Evolutionary conservation across 2,888 invertebrate genomes (phyloP), one percentile per base, ranked within the genome.

Genomic region (Eupithecia vulgata): DNA sequence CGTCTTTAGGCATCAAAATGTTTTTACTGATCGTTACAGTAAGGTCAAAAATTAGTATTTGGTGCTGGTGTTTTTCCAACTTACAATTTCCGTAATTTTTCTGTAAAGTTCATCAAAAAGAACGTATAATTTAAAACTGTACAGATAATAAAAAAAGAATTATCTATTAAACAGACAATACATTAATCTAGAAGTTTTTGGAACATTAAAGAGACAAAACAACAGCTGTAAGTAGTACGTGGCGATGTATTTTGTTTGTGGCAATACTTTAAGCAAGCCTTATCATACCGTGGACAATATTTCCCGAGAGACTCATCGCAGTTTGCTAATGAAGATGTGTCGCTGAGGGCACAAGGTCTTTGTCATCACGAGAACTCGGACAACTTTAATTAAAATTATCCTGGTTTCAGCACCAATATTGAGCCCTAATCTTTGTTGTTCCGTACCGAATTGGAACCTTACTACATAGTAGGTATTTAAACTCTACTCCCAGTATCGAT

Each of bases 291-390:
- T 81, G 81, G 82, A 80, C 81, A 82, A 82, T 85, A 83, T 86
- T 88, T 89, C 90, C 89, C 90, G 67, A 45, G 89, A 81, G 90
- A 81, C 83, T 83, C 87, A 90, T 90, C 87, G 89, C 82, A 83
- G 84, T 80, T 79, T 81, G 82, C 84, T 90, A 90, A 91, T 90
- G 90, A 91, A 90, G 90, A 90, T 89, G 87, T 89, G 90, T 90
- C 81, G 88, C 82, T 81, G 83, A 83, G 86, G 87, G 85, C 85
- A 81, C 83, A 72, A 75, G 85, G 85, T 87, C 85, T 83, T 83
- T 80, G 80, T 80, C 81, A 75, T 70, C 76, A 64, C 73, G 61
- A 72, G 68, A 71, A 67, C 66, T 74, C 67, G 45, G 66, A 62
- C 66, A 68, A 65, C 69, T 76, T 71, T 37, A 8, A 8, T 64